phyloP scores from a whole-genome alignment of 2,888 invertebrate genomes.

The Hylaea fasciaria region DNA sequence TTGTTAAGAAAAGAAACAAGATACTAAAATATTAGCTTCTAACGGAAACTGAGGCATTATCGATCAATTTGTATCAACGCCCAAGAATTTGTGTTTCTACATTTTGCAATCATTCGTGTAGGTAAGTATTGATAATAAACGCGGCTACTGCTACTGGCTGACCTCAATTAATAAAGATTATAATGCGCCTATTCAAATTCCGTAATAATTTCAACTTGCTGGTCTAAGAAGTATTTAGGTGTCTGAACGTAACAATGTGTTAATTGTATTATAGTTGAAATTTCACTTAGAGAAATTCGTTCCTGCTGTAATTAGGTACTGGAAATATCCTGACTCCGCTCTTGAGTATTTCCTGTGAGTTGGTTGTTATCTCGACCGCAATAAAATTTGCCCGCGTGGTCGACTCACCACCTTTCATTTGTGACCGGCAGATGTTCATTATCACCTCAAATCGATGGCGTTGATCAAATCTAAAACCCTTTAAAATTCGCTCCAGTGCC shows the following conservation, averaged over 20 bases:
- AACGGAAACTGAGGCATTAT: conserved; percentile 42
- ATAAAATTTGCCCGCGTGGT: no score
- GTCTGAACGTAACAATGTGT: no score
- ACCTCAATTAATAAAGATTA: conserved; percentile 76
- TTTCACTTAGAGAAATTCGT: not conserved
- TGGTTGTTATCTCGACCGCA: no score
- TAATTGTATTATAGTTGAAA: no score
- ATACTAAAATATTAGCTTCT: conserved; percentile 11
- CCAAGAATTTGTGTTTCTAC: conserved; percentile 53
- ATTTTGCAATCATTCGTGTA: conserved; percentile 55
- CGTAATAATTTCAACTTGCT: conserved; percentile 32
- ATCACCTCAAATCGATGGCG: no score
- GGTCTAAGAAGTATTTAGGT: conserved; percentile 4
- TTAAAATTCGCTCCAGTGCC: no score
- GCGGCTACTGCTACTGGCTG: conserved; percentile 68
- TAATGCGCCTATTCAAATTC: conserved; percentile 58
- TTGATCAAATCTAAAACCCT: no score
- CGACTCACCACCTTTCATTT: no score
- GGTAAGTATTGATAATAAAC: conserved; percentile 59
- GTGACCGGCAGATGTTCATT: no score
- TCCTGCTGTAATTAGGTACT: no score
- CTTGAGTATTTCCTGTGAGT: no score
- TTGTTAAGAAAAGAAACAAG: conserved; percentile 7
- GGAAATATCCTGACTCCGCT: no score
- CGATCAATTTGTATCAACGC: conserved; percentile 45